Base-by-base conservation (phyloP, 37 sponge, comb jelly and placozoan species). In the Petrosia ficiformis region DNA sequence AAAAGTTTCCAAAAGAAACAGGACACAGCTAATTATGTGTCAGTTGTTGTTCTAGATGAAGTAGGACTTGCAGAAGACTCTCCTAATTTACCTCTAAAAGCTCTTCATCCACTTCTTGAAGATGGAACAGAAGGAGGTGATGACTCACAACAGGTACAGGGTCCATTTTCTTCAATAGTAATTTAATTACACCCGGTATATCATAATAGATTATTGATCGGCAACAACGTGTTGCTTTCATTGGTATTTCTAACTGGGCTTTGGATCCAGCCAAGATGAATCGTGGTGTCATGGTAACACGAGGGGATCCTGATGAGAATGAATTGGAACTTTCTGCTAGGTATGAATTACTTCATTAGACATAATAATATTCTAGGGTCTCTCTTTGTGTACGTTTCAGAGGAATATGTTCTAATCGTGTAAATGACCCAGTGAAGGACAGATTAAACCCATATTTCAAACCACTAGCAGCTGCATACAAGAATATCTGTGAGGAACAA, bases 221-320 rank as follows among this genome's bases (percentile, higher is more conserved):
- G 32, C 58, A 86, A 57, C 61, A 92, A 48, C 70, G 93, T 67
- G 96, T 96, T 1, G 93, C 93, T 1, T 96, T 96, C 65, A 86
- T 96, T 80, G 98, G 98, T 26, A 92, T 97, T 0, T 97, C 98
- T 33, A 97, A 97, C 80, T 97, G 98, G 98, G 92, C 98, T 1
- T 83, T 97, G 34, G 98, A 97, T 73, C 95, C 98, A 39, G 98
- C 98, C 35, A 97, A 97, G 77, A 97, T 97, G 98, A 97, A 97
- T 74, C 57, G 98, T 72, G 98, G 98, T 35, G 86, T 96, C 32
- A 92, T 92, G 87, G 79, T 96, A 14, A 87, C 86, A 32, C 86
- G 97, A 74, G 93, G 90, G 61, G 80, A 84, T 33, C 97, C 97
- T 40, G 81, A 76, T 64, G 43, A 22, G 24, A 48, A 82, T 1